Evolutionary conservation across 2,888 invertebrate species (phyloP).

Genomic region (Cataglyphis albicans): DNA sequence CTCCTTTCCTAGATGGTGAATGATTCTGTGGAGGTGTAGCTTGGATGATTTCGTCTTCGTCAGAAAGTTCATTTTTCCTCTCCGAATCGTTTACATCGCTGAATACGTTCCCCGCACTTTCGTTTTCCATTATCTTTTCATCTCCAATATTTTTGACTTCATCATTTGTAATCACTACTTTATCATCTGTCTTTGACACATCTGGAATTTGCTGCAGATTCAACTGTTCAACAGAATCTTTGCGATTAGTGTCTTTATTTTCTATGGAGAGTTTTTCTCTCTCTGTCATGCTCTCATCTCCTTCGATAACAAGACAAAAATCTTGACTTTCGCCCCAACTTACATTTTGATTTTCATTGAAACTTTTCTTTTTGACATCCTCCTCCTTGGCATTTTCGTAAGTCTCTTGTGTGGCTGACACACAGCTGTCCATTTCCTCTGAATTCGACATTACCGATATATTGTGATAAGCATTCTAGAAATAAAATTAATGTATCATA

Average conservation of each 20-base stretch:
- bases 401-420: constrained; percentile 64
- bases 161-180: not conserved
- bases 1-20: constrained; percentile 60
- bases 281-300: constrained; percentile 46
- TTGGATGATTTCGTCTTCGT: constrained; percentile 73
- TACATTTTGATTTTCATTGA: not conserved
- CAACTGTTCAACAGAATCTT: not conserved
- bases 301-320: constrained; percentile 75
- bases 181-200: not conserved
- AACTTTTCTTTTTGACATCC: not conserved
- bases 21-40: constrained; percentile 68
- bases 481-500: constrained; percentile 28
- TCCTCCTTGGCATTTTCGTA: constrained; percentile 44
- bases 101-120: not conserved
- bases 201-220: not conserved
- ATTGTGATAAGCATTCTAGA: constrained; percentile 14
- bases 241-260: constrained; percentile 5
- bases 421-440: constrained; percentile 63
- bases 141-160: not conserved
- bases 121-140: not conserved
- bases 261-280: not conserved
- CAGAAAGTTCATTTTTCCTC: constrained; percentile 29
- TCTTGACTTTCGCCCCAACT: constrained; percentile 77
- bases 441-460: constrained; percentile 73
- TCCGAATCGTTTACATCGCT: not conserved